Base-by-base conservation (phyloP, 2,888 invertebrate species). In the Troides oblongomaculatus region DNA sequence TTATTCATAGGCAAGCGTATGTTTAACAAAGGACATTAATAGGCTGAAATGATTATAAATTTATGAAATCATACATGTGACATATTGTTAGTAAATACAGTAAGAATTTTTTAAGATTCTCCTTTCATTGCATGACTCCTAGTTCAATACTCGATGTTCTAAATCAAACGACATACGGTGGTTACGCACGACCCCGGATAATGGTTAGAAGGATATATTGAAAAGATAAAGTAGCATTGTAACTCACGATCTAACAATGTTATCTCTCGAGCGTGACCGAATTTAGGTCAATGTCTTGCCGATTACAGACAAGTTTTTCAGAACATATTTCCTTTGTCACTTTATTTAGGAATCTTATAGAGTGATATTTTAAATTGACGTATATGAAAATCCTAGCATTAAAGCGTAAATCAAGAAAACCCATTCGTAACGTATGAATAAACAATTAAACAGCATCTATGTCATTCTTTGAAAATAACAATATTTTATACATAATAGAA, bases 231-330 rank as follows among this genome's bases (percentile, higher is more conserved):
- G 53, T 66, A 43, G 62, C 66, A 70, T 70, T 66, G 70, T 66
- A 66, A 66, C 66, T 70, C 66, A 66, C 70, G 66, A 66, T 62
- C 62, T 70, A 62, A 66, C 62, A 70, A 71, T 70, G 70, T 89
- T 92, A 90, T 90, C 91, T 92, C 53, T 62, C 62, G 50, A 66
- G 64, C 70, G 66, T 70, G 62, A 70, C 70, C 66, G 89, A 85
- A 85, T 89, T 87, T 85, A 84, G 88, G 90, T 89, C 87, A 85
- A 85, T 67, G 53, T 43, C 56, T 56, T 53, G 43, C 53, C 62
- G 43, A 62, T 30, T 67, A 57, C 57, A 10, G n/a, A 25, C 23
- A 61, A 36, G 56, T 67, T 67, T 53, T 23, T n/a, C 59, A 66
- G 50, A 59, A n/a, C 60, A 66, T 59, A 66, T 66, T 60, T 66